Evolutionary conservation across 2,888 invertebrate species (phyloP).

Genomic region (Xanthia icteritia): DNA sequence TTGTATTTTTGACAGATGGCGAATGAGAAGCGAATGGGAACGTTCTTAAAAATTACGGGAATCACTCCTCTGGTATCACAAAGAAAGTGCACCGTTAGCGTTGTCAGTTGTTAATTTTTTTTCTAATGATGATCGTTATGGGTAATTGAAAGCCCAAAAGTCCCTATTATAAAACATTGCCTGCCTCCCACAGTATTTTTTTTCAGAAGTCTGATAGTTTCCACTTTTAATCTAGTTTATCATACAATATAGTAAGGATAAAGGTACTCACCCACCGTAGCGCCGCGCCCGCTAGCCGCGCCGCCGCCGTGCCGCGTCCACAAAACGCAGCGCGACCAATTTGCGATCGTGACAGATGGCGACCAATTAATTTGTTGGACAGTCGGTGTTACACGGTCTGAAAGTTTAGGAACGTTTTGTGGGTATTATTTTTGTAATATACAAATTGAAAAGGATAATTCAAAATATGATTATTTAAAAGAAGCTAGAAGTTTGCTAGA

Average conservation of each 20-base stretch:
- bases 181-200: too few relatives aligned
- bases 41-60: too few relatives aligned
- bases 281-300: background rate
- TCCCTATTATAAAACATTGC: too few relatives aligned
- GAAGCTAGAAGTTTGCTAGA: background rate
- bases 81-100: too few relatives aligned
- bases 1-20: too few relatives aligned
- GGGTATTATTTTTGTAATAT: background rate
- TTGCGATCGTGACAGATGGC: constrained; percentile 61
- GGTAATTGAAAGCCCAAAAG: too few relatives aligned
- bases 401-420: background rate
- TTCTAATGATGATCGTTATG: too few relatives aligned
- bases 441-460: too few relatives aligned
- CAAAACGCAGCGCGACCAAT: constrained; percentile 59
- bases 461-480: background rate
- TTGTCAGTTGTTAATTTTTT: too few relatives aligned
- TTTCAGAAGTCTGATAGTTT: too few relatives aligned
- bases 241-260: background rate
- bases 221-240: background rate
- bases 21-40: too few relatives aligned
- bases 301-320: constrained; percentile 15
- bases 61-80: too few relatives aligned
- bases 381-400: background rate
- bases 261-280: constrained; percentile 13
- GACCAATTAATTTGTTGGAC: constrained; percentile 63